These are phyloP conservation scores for Trachemys scripta DNA, from an alignment of 2,113 vertebrate genomes.

Conservation along the genomic window DNA sequence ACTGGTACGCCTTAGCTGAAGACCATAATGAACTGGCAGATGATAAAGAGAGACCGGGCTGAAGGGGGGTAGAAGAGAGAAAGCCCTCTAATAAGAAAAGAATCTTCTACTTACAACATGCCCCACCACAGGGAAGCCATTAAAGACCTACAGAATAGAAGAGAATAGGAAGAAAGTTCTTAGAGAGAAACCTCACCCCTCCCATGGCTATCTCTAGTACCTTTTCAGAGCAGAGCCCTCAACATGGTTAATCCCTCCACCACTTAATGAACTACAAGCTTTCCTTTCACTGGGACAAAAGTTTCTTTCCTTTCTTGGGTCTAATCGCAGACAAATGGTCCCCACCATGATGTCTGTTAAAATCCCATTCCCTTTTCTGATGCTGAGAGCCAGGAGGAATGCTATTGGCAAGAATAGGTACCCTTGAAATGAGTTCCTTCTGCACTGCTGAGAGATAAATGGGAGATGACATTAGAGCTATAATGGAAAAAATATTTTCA, in stretches of 20 bases:
- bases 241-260: constrained; percentile 86
- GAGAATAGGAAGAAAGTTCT: constrained; percentile 75
- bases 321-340: constrained; percentile 86
- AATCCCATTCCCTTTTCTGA: constrained; percentile 76
- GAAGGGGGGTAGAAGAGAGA: constrained; percentile 52
- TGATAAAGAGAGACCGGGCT: constrained; percentile 78
- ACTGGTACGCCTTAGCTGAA: constrained; percentile 38
- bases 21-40: constrained; percentile 79
- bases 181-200: constrained; percentile 66
- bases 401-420: constrained; percentile 67
- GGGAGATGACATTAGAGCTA: constrained; percentile 64
- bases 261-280: constrained; percentile 92
- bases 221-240: constrained; percentile 83
- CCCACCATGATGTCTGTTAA: constrained; percentile 75
- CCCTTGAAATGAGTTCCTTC: constrained; percentile 72
- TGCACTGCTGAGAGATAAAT: constrained; percentile 69
- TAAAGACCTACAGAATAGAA: constrained; percentile 78
- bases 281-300: constrained; percentile 86
- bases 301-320: constrained; percentile 79
- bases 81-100: constrained; percentile 87
- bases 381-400: constrained; percentile 60
- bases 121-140: constrained; percentile 80
- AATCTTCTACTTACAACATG: constrained; percentile 81
- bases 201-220: constrained; percentile 63
- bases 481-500: constrained; percentile 68